These are phyloP conservation scores for Betta splendens DNA, from an alignment of 2,797 vertebrate genomes.

Conservation along the genomic window DNA sequence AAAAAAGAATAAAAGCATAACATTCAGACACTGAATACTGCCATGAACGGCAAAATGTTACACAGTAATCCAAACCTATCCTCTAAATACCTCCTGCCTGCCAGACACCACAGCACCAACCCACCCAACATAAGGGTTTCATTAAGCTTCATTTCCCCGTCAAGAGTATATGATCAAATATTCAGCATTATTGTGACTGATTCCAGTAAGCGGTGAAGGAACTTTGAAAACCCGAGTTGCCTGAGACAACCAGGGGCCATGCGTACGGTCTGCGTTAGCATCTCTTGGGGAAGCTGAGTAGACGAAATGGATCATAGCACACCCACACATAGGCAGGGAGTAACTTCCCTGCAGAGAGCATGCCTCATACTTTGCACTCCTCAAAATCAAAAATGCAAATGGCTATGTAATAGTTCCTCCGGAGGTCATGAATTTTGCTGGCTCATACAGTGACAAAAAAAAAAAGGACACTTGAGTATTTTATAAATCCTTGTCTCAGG, in stretches of 20 bases:
- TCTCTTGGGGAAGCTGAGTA: constrained; percentile 51
- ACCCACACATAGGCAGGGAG: constrained; percentile 17
- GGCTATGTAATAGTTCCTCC: constrained; percentile 34
- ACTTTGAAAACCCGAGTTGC: constrained; percentile 25
- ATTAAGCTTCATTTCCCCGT: constrained; percentile 35
- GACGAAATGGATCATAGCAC: constrained; percentile 51
- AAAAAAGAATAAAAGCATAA: background rate
- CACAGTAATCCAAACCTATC: background rate
- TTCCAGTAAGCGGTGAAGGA: constrained; percentile 23
- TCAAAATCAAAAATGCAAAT: constrained; percentile 67
- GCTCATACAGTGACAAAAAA: constrained; percentile 29
- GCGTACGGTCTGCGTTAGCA: constrained; percentile 39
- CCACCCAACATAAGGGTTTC: constrained; percentile 7
- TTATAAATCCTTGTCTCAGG: constrained; percentile 39
- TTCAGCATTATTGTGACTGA: constrained; percentile 28
- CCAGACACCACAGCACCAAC: constrained; percentile 16
- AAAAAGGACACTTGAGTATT: constrained; percentile 56
- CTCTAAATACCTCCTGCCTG: constrained; percentile 12
- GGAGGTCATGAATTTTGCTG: constrained; percentile 24
- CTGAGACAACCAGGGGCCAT: constrained; percentile 30
- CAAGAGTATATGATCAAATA: constrained; percentile 45
- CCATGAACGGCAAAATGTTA: background rate
- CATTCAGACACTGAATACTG: constrained; percentile 1
- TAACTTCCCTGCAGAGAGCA: constrained; percentile 46
- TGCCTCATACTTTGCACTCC: constrained; percentile 31